Conservation (phyloP, 2,113 vertebrate genomes). For the Nipponia nippon region DNA sequence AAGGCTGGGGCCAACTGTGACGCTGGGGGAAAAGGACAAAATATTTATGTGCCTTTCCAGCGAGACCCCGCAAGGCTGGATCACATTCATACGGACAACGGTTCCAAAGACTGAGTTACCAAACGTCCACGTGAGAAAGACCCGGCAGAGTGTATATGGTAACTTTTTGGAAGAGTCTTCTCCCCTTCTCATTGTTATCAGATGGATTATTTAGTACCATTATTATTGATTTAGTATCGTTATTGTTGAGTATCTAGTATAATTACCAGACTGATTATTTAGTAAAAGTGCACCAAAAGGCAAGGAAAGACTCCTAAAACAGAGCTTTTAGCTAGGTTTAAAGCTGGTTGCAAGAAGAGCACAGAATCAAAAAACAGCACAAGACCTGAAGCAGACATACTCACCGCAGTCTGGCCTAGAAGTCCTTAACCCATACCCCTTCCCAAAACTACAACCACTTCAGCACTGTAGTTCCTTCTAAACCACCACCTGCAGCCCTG, state of each 20-base stretch:
- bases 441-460: background rate
- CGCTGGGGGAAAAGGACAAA: background rate
- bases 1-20: background rate
- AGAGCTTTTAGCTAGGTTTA: background rate
- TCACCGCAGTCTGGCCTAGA: background rate
- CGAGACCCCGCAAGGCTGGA: background rate
- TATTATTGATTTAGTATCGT: background rate
- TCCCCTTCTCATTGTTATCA: background rate
- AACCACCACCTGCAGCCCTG: background rate
- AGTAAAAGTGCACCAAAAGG: background rate
- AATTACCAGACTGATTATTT: background rate
- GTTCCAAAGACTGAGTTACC: background rate
- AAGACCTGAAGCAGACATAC: background rate
- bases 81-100: background rate
- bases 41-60: background rate
- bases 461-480: background rate
- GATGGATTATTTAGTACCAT: background rate
- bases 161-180: background rate
- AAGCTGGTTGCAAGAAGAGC: background rate
- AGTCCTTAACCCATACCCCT: background rate
- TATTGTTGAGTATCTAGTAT: background rate
- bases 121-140: background rate
- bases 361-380: background rate
- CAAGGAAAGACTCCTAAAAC: background rate
- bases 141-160: background rate